These are phyloP conservation scores for Hexactinellida sp. DNA, from an alignment of 37 sponge, comb jelly and placozoan genomes.

Conservation along the genomic window DNA sequence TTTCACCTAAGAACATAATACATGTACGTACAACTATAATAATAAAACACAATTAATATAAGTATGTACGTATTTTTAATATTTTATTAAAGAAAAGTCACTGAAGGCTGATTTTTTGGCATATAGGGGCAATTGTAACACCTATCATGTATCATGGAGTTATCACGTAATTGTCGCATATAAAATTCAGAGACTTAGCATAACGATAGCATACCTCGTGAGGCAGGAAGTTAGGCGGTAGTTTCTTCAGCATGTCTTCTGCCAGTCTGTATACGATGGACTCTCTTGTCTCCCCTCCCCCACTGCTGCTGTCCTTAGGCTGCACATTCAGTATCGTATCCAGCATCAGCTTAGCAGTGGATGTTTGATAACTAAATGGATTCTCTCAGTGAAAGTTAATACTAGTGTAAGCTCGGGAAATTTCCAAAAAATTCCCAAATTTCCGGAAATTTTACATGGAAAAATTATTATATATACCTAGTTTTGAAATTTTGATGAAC, in stretches of 20 bases:
- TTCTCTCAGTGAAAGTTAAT: neutral
- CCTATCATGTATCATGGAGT: neutral
- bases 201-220: too few relatives aligned
- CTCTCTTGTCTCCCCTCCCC: slow-evolving; percentile 96
- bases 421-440: too few relatives aligned
- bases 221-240: slow-evolving; percentile 85
- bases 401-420: too few relatives aligned
- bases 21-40: neutral
- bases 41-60: neutral
- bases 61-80: neutral
- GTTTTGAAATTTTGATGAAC: too few relatives aligned
- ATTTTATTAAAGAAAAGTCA: neutral
- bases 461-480: too few relatives aligned
- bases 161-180: too few relatives aligned
- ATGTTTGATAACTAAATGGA: slow-evolving; percentile 66
- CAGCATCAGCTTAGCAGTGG: slow-evolving; percentile 80
- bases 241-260: slow-evolving; percentile 83
- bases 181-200: too few relatives aligned
- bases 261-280: slow-evolving; percentile 69
- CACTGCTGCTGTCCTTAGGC: slow-evolving; percentile 96
- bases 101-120: neutral
- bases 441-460: too few relatives aligned
- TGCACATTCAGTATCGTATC: slow-evolving; percentile 93
- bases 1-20: slow-evolving; percentile 40
- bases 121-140: neutral